phyloP scores from a whole-genome alignment of 1,140 invertebrate species.

The Holotrichia oblita region DNA sequence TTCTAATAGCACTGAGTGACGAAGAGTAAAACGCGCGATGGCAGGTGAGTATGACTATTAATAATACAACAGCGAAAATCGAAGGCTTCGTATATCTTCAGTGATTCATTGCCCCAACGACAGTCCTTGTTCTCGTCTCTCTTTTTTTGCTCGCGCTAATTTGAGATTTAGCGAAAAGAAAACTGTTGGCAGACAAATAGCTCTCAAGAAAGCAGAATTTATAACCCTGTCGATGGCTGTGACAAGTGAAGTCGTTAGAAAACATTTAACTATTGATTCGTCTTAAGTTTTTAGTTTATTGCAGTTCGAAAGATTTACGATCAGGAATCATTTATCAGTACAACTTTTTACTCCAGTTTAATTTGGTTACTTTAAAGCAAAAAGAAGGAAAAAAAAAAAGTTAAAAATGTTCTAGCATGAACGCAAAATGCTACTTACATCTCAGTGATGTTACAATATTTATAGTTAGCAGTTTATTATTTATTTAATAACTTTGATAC shows the following conservation, averaged over 20 bases:
- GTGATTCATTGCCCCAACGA: slow-evolving; percentile 8
- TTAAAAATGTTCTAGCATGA: background rate
- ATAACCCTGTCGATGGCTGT: slow-evolving; percentile 19
- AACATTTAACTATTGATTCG: slow-evolving; percentile 32
- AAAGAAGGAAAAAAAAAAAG: background rate
- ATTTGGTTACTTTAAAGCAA: background rate
- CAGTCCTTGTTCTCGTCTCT: background rate
- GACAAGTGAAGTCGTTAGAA: slow-evolving; percentile 33
- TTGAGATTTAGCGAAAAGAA: slow-evolving; percentile 31
- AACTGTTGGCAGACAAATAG: slow-evolving; percentile 36
- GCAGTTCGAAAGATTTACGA: slow-evolving; percentile 14
- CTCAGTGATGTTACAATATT: too few species aligned
- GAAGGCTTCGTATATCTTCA: background rate
- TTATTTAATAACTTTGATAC: too few species aligned
- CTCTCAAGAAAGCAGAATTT: slow-evolving; percentile 10
- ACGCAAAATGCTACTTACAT: too few species aligned
- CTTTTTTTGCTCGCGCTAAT: slow-evolving; percentile 6
- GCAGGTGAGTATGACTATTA: slow-evolving; percentile 4
- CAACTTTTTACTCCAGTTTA: background rate
- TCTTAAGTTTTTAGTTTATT: slow-evolving; percentile 33
- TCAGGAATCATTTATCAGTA: background rate
- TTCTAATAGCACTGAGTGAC: background rate
- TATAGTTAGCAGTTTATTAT: too few species aligned
- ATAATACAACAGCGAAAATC: slow-evolving; percentile 30
- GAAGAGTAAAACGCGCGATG: background rate